Conservation (phyloP, 1,140 invertebrate genomes). For the Battus philenor region DNA sequence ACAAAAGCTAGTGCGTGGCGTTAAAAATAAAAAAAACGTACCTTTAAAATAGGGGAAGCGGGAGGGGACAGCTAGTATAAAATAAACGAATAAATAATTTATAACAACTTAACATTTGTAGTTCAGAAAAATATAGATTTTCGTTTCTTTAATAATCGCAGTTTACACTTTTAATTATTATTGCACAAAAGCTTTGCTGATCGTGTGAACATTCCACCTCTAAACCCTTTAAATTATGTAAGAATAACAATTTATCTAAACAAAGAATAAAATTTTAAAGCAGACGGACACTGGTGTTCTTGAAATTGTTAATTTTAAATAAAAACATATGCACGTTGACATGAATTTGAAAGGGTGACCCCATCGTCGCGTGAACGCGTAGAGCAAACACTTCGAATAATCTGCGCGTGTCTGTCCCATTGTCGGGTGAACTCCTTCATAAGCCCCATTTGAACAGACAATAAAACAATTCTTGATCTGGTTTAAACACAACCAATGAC, state of each 20-base stretch:
- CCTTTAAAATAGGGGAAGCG: too few species aligned
- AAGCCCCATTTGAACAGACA: conserved; percentile 38
- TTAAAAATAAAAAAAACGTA: too few species aligned
- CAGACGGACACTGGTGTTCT: conserved; percentile 28
- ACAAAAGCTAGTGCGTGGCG: too few species aligned
- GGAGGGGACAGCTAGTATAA: too few species aligned
- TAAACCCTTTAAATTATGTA: conserved; percentile 15
- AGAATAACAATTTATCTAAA: conserved; percentile 30
- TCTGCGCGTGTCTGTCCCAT: conserved; percentile 45
- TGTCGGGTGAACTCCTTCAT: conserved; percentile 25
- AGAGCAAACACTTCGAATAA: conserved; percentile 45
- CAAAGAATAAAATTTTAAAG: conserved; percentile 33
- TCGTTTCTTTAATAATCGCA: too few species aligned
- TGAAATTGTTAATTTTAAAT: conserved; percentile 54
- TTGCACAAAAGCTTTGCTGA: too few species aligned
- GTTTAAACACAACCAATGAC: conserved; percentile 31
- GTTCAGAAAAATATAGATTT: too few species aligned
- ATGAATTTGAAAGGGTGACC: conserved; percentile 28
- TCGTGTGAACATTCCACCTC: conserved; percentile 21
- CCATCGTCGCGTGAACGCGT: conserved; percentile 4
- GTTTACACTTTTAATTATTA: too few species aligned
- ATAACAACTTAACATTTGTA: too few species aligned
- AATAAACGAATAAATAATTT: too few species aligned
- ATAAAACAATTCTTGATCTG: conserved; percentile 38
- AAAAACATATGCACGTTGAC: conserved; percentile 50